A percentile compares a stretch with the other conserved stretches of the same genome.
Evolutionary conservation across 2,113 vertebrate genomes (phyloP).

Genomic region (Callospermophilus lateralis): DNA sequence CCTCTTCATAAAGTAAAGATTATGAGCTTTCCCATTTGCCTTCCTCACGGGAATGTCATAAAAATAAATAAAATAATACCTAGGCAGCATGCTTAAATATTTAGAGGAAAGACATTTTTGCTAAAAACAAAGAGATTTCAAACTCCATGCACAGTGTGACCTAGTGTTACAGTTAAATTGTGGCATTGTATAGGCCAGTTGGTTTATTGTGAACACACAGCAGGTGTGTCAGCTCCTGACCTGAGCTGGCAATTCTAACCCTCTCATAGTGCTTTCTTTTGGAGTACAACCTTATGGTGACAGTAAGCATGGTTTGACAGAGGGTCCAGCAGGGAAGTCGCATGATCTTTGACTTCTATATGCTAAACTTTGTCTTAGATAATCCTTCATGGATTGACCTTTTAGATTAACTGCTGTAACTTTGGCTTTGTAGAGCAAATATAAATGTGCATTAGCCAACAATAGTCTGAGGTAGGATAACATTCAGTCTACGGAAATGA

Average conservation of each 20-base stretch:
- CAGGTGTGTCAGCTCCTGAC: background rate
- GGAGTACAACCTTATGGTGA: background rate
- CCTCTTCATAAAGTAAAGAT: background rate
- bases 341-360: constrained; percentile 65
- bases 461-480: constrained; percentile 36
- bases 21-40: background rate
- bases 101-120: constrained; percentile 31
- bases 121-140: constrained; percentile 53
- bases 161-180: background rate
- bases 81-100: background rate
- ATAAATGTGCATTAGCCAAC: constrained; percentile 52
- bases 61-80: constrained; percentile 6
- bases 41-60: background rate
- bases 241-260: background rate
- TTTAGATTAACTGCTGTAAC: constrained; percentile 67
- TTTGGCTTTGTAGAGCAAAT: constrained; percentile 68
- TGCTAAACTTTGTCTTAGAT: constrained; percentile 61
- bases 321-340: constrained; percentile 4
- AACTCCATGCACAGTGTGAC: background rate
- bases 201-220: constrained; percentile 49
- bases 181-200: background rate
- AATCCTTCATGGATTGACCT: constrained; percentile 73
- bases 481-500: constrained; percentile 5
- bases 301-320: constrained; percentile 61
- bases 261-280: background rate